Conservation (phyloP, 2,113 vertebrate species). For the Scomber scombrus region DNA sequence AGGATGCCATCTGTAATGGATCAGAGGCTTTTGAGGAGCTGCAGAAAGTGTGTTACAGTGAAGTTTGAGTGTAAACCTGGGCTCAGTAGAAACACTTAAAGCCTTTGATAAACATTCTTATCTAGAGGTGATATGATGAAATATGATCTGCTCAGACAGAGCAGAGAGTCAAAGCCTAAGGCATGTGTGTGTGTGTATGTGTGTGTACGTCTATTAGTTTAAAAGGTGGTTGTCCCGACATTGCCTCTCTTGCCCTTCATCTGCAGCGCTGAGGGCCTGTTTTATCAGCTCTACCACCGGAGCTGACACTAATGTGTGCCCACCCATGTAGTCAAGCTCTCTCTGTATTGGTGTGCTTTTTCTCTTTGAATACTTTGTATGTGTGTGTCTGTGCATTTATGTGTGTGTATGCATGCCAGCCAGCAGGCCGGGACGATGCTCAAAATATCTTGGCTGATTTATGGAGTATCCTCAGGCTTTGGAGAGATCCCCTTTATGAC, state of each 20-base stretch:
- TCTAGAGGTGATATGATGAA: constrained; percentile 72
- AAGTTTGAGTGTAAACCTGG: constrained; percentile 30
- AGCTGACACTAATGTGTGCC: constrained; percentile 81
- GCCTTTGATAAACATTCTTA: constrained; percentile 75
- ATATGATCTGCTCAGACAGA: constrained; percentile 70
- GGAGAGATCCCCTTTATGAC: constrained; percentile 73
- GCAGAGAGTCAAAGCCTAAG: constrained; percentile 57
- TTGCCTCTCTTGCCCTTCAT: constrained; percentile 67
- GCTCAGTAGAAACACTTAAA: constrained; percentile 60
- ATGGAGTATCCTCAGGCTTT: constrained; percentile 70
- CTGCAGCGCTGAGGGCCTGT: constrained; percentile 63
- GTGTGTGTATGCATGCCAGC: constrained; percentile 63
- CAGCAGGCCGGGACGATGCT: constrained; percentile 65
- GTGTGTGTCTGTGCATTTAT: constrained; percentile 14
- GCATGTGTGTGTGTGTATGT: constrained; percentile 36
- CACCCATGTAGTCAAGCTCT: constrained; percentile 80
- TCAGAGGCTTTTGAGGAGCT: constrained; percentile 46
- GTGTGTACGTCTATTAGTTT: constrained; percentile 52
- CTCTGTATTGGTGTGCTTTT: constrained; percentile 33
- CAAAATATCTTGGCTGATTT: constrained; percentile 76
- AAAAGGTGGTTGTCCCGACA: constrained; percentile 70
- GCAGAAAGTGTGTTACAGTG: constrained; percentile 40
- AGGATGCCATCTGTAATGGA: constrained; percentile 58
- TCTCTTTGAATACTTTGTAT: background rate
- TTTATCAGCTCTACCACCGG: constrained; percentile 73